Evolutionary conservation across 2,888 invertebrate species (phyloP).

Genomic region (Timema cristinae): DNA sequence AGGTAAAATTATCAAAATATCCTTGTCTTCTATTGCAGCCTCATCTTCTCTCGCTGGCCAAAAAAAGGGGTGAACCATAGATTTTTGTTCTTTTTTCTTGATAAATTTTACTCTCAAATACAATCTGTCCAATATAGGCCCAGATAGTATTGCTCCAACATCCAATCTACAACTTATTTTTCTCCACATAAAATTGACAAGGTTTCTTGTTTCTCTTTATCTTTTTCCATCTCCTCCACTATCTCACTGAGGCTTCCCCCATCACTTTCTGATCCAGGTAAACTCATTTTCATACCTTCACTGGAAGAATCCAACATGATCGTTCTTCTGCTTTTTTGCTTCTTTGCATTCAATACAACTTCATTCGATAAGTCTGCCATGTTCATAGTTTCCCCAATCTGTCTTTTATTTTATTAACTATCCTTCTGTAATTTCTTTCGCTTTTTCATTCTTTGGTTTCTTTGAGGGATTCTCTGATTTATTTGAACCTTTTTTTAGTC

Average conservation of each 20-base stretch:
- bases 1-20: background rate
- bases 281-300: constrained; percentile 1
- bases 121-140: background rate
- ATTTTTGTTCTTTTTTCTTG: background rate
- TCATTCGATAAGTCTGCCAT: no score
- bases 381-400: no score
- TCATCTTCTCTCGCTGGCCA: background rate
- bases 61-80: background rate
- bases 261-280: constrained; percentile 1
- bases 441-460: no score
- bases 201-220: background rate
- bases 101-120: background rate
- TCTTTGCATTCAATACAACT: background rate
- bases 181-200: background rate
- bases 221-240: background rate
- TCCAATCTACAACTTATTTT: constrained; percentile 4
- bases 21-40: no score
- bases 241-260: background rate
- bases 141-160: background rate
- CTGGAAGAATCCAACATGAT: background rate
- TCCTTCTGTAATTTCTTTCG: no score
- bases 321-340: background rate
- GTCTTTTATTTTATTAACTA: no score
- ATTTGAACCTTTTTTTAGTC: no score
- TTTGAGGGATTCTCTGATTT: no score